Base-by-base conservation (phyloP, 2,888 invertebrate species). In the Drosophila kuntzei region DNA sequence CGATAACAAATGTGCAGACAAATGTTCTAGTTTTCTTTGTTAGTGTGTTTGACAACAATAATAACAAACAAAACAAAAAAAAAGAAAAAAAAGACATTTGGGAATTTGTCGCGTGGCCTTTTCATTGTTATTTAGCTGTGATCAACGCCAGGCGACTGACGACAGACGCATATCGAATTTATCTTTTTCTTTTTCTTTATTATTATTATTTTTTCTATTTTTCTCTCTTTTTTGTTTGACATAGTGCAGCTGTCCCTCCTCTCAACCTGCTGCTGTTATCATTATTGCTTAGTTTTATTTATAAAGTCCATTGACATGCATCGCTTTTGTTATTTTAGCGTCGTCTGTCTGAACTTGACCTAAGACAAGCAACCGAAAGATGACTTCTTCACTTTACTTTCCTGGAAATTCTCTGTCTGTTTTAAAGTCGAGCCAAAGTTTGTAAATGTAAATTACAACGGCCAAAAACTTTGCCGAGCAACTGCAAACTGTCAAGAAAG, bases 41-140 rank as follows among this genome's bases (percentile, higher is more conserved):
- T 20, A 50, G 41, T 51, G 25, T 71, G 41, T 54, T 50, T 71
- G 72, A 51, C 59, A 54, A 54, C 53, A 67, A 50, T 16, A n/a
- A 54, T 36, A 71, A 34, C 64, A 57, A 27, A 51, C 32, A 32
- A 67, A 47, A 44, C 18, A 9, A 29, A 36, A 47, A 27, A 43
- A 14, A 25, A 29, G 11, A 1, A 32, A 32, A 18, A 41, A 34
- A 55, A 34, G 51, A 64, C 78, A 47, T 51, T 65, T 43, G 59
- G 59, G 78, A 64, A 55, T 54, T 72, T 58, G 57, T 64, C 46
- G 77, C 65, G 43, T 71, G 65, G 51, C 53, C 58, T 57, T 55
- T 77, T 59, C 65, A 77, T 71, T 77, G 73, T 64, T 63, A 41
- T 58, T 54, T 41, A 18, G 44, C 72, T 49, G 34, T 71, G 76